Conservation (phyloP, 2,888 invertebrate genomes). For the Volucella bombylans region DNA sequence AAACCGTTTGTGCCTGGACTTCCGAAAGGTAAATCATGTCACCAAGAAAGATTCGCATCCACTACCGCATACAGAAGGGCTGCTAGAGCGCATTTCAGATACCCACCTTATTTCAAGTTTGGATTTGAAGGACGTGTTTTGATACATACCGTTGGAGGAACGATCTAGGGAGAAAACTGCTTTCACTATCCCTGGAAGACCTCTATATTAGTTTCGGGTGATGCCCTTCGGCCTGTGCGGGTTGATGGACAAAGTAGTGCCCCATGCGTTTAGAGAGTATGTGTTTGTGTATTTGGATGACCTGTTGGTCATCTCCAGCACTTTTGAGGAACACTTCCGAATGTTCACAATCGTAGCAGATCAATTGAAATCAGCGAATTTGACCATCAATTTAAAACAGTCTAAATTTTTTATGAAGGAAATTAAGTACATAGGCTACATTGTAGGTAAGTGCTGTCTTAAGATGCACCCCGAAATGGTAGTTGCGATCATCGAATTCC, state of each 20-base stretch:
- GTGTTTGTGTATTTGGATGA: constrained; percentile 44
- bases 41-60: constrained; percentile 47
- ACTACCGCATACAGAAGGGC: constrained; percentile 58
- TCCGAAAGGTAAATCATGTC: constrained; percentile 76
- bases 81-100: constrained; percentile 43
- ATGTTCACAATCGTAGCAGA: too few relatives aligned
- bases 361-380: too few relatives aligned
- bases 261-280: too few relatives aligned
- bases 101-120: constrained; percentile 48
- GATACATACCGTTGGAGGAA: neutral
- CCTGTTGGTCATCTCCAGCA: constrained; percentile 46
- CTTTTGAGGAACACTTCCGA: neutral
- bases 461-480: neutral
- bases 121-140: constrained; percentile 58
- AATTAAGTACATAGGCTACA: too few relatives aligned
- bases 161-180: too few relatives aligned
- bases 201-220: too few relatives aligned
- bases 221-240: too few relatives aligned
- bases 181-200: too few relatives aligned
- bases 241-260: too few relatives aligned
- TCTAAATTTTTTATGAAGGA: too few relatives aligned
- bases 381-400: too few relatives aligned
- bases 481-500: too few relatives aligned
- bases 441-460: neutral
- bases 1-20: constrained; percentile 76